A percentile compares a stretch with the other conserved stretches of the same genome.
Evolutionary conservation across 92 coral and sea anemone genomes (phyloP).

Genomic region (Paragorgia papillata): DNA sequence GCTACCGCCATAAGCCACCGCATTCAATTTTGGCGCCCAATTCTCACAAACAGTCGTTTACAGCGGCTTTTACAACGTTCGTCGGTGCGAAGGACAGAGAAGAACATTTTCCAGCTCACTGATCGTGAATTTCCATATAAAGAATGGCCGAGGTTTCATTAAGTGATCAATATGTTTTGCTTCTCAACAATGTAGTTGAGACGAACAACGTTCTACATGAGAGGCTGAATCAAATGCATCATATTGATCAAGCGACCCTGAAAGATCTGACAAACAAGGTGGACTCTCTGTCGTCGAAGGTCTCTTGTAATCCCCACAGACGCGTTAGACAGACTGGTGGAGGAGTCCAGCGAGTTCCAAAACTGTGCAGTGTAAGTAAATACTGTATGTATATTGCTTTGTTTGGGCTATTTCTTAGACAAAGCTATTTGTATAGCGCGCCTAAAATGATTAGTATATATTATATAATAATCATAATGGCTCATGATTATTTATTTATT

Average conservation of each 20-base stretch:
- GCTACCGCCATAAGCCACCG: too few species aligned
- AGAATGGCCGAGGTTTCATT: neutral
- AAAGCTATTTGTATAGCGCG: too few species aligned
- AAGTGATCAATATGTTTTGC: constrained; percentile 8
- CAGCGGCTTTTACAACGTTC: neutral
- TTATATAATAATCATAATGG: too few species aligned
- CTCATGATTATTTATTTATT: too few species aligned
- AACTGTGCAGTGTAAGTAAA: constrained; percentile 17
- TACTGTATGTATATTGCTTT: too few species aligned
- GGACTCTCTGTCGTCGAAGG: neutral
- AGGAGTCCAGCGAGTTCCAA: neutral
- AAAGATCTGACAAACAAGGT: constrained; percentile 4
- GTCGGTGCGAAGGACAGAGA: neutral
- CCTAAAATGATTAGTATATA: too few species aligned
- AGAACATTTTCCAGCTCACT: neutral
- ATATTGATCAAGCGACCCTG: neutral
- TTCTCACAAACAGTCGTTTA: too few species aligned
- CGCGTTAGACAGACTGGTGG: constrained; percentile 14
- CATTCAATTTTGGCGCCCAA: too few species aligned
- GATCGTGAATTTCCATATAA: neutral
- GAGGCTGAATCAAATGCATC: neutral
- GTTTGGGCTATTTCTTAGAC: too few species aligned
- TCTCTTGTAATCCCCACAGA: neutral
- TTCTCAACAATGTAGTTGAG: constrained; percentile 10
- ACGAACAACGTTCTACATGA: neutral